These are phyloP conservation scores for Anagyrus pseudococci DNA, from an alignment of 2,888 invertebrate species.

Conservation along the genomic window DNA sequence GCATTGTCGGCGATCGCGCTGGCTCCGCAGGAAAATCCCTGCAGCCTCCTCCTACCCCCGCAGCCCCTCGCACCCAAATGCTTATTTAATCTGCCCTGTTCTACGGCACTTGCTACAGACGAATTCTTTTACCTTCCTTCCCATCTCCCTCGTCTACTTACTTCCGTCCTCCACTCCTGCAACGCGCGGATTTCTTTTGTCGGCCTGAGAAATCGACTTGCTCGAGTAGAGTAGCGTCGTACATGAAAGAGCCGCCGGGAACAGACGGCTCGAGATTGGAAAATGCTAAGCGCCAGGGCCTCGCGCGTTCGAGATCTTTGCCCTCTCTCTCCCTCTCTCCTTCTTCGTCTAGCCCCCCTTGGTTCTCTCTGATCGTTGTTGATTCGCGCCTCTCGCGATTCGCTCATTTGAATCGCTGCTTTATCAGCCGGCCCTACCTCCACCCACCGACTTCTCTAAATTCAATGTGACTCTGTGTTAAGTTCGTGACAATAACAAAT, in stretches of 20 bases:
- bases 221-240: neutral
- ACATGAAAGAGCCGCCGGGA: neutral
- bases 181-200: neutral
- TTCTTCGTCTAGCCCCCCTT: neutral
- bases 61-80: neutral
- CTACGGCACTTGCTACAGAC: neutral
- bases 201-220: neutral
- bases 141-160: neutral
- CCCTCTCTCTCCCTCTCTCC: neutral
- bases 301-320: too few relatives aligned
- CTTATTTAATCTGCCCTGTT: constrained; percentile 11
- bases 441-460: too few relatives aligned
- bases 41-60: neutral
- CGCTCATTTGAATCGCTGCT: too few relatives aligned
- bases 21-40: constrained; percentile 9
- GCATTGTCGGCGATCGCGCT: constrained; percentile 10
- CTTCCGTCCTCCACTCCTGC: neutral
- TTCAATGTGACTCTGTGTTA: too few relatives aligned
- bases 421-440: too few relatives aligned
- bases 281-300: too few relatives aligned
- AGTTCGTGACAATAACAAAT: too few relatives aligned
- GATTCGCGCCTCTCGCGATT: neutral
- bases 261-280: too few relatives aligned
- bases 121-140: neutral
- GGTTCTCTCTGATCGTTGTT: neutral